Conservation (phyloP, 2,888 invertebrate species). For the Xanthorhoe designata region DNA sequence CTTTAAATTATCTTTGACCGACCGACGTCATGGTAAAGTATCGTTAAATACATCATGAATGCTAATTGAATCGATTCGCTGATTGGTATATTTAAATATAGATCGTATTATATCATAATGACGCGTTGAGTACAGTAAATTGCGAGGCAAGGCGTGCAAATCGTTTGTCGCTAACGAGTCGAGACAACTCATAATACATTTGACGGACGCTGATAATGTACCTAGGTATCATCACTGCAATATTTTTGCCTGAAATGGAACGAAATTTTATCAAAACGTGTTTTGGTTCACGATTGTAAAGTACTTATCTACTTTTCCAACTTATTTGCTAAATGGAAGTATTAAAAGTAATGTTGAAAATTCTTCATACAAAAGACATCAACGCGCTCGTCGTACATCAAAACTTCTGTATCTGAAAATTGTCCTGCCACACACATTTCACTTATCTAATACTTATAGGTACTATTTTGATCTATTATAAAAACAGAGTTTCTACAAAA, state of each 20-base stretch:
- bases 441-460: too few species aligned
- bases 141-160: slow-evolving; percentile 31
- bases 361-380: slow-evolving; percentile 29
- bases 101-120: slow-evolving; percentile 6
- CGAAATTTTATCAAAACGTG: background rate
- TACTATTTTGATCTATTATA: too few species aligned
- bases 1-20: too few species aligned
- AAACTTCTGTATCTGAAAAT: too few species aligned
- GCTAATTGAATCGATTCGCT: background rate
- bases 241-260: slow-evolving; percentile 8
- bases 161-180: slow-evolving; percentile 35
- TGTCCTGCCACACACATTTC: too few species aligned
- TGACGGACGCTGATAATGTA: slow-evolving; percentile 9
- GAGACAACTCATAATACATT: slow-evolving; percentile 13
- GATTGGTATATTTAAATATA: background rate
- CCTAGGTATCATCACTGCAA: too few species aligned
- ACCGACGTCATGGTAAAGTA: too few species aligned
- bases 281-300: background rate
- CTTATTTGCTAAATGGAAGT: too few species aligned
- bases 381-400: slow-evolving; percentile 19
- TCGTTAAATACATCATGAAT: background rate
- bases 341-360: too few species aligned
- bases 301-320: background rate
- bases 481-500: too few species aligned
- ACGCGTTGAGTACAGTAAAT: slow-evolving; percentile 14